Evolutionary conservation across 2,113 vertebrate species (phyloP).

Genomic region (Crocuta crocuta): DNA sequence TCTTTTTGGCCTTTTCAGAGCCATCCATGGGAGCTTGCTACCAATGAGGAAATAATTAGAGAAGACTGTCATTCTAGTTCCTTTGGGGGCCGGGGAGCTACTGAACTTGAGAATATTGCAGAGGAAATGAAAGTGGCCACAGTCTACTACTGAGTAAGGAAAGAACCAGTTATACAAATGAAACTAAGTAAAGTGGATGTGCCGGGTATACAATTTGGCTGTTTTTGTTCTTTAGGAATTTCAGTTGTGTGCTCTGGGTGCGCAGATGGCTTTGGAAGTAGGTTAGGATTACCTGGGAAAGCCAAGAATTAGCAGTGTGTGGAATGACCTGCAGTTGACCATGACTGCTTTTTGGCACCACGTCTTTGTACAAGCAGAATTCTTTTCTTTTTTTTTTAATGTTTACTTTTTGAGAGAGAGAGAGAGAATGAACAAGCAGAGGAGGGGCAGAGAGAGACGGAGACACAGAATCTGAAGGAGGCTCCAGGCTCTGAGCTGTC

Average conservation of each 20-base stretch:
- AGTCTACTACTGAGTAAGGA: neutral
- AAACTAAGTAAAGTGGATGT: neutral
- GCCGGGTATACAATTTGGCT: neutral
- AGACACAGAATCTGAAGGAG: no score
- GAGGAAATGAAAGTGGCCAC: constrained; percentile 38
- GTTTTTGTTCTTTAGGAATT: neutral
- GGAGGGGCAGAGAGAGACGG: no score
- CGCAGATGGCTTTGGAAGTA: neutral
- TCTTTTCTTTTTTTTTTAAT: neutral
- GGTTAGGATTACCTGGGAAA: neutral
- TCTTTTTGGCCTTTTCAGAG: constrained; percentile 44
- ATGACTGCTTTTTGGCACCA: neutral
- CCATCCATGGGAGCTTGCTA: constrained; percentile 15
- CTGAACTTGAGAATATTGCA: constrained; percentile 55
- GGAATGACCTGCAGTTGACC: neutral
- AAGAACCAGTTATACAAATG: neutral
- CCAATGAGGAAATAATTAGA: constrained; percentile 68
- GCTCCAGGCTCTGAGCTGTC: no score
- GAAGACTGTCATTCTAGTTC: neutral
- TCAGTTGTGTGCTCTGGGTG: neutral
- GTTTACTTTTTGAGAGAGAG: no score
- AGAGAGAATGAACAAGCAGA: no score
- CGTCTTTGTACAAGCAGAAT: neutral
- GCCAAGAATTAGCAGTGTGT: neutral
- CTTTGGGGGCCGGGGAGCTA: fast-evolving